A percentile compares a stretch with the other conserved stretches of the same genome.
phyloP scores from a whole-genome alignment of 2,113 vertebrate genomes.

The Eulemur rufifrons region DNA sequence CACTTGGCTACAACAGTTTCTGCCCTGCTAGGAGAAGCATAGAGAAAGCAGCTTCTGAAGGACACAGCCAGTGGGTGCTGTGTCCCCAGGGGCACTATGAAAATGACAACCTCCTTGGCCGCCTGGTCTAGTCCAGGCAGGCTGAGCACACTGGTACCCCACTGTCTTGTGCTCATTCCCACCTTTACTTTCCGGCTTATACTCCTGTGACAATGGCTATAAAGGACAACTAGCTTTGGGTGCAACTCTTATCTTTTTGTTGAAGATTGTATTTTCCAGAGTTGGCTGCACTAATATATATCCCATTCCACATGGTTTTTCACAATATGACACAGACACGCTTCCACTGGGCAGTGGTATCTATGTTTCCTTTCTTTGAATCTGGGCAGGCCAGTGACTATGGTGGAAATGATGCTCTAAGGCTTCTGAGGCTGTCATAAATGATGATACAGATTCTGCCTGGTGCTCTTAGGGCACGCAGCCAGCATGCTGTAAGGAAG shows the following conservation, averaged over 20 bases:
- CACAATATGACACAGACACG: background rate
- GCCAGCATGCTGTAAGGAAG: background rate
- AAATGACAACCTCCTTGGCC: background rate
- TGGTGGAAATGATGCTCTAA: background rate
- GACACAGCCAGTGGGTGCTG: background rate
- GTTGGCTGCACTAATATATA: background rate
- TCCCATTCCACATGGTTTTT: background rate
- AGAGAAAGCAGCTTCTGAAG: background rate
- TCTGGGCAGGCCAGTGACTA: background rate
- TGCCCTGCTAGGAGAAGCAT: background rate
- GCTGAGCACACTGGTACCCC: background rate
- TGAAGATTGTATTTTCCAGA: background rate
- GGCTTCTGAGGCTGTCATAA: background rate
- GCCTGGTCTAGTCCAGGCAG: background rate
- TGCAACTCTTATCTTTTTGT: background rate
- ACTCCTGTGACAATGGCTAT: background rate
- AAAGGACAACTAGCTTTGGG: background rate
- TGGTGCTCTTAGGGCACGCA: background rate
- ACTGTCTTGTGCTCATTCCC: background rate
- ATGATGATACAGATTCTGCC: background rate
- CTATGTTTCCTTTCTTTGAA: background rate
- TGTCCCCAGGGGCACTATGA: background rate
- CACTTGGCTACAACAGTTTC: background rate
- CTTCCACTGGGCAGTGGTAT: background rate
- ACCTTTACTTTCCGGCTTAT: background rate